Evolutionary conservation across 2,797 vertebrate species (phyloP), one percentile per base, ranked within the genome.

Genomic region (Masticophis lateralis): DNA sequence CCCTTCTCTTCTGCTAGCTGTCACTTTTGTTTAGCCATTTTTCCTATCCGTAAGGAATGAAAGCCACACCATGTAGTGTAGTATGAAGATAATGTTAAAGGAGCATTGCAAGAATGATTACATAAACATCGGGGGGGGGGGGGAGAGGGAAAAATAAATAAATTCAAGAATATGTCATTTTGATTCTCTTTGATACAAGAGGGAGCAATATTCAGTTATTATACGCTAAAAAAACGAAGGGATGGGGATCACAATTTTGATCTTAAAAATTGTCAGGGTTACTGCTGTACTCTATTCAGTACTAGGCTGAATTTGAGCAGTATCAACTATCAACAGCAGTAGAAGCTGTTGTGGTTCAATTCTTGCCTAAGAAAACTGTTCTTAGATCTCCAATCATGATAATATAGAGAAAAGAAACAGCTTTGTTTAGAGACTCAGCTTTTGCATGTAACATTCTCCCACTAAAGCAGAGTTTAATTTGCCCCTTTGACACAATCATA

Each of bases 21-120:
- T 94, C 94, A 94, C 92, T 93, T 94, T 53, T 59, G 87, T 60
- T 93, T 93, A 94, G 94, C n/a, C 6, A 47, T 86, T 51, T 96
- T 60, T 94, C 60, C 86, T 59, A 47, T 56, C 93, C 87, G 53
- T 53, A 43, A 88, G 66, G 95, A 93, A 10, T 61, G 47, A 95
- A 95, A 95, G 37, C 25, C 63, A 95, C 37, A 59, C 47, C 55
- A 27, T 47, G 22, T 83, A 83, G 74, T 22, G 32, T 83, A 47
- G 20, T 43, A 22, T 11, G 37, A 37, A 37, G 69, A 43, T 66
- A 66, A 14, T 25, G 10, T 83, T 83, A 43, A 83, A 83, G 37
- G 74, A 79, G 43, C 37, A 83, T 47, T 83, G 43, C 74, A 83
- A 83, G 74, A 83, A 83, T 83, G 74, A 47, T 83, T 83, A 83